Conservation (phyloP, 2,113 vertebrate species). For the Piprites chloris region DNA sequence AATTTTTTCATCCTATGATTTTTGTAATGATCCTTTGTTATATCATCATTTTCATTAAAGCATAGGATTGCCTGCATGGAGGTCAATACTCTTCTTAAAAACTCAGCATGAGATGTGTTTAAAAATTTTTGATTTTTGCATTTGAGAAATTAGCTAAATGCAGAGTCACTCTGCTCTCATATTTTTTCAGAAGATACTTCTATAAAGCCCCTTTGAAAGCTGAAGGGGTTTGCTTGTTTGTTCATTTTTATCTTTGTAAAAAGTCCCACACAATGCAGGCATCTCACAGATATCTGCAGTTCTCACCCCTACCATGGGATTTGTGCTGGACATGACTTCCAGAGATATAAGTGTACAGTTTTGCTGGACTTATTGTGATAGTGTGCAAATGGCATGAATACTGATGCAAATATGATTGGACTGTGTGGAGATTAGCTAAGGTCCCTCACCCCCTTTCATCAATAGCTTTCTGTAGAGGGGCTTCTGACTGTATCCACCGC, state of each 20-base stretch:
- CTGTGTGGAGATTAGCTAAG: not conserved
- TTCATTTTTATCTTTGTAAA: not conserved
- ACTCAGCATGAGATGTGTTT: not conserved
- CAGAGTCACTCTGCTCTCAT: not conserved
- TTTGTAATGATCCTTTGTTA: not conserved
- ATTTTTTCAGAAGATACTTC: not conserved
- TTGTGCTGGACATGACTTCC: not conserved
- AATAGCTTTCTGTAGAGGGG: not conserved
- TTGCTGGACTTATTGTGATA: not conserved
- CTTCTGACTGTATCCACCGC: not conserved
- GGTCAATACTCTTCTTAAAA: not conserved
- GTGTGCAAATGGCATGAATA: not conserved
- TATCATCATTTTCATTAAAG: not conserved
- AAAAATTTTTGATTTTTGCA: not conserved
- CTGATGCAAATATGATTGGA: not conserved
- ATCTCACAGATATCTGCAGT: not conserved
- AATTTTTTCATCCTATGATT: not conserved
- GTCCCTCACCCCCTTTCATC: not conserved
- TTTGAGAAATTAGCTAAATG: not conserved
- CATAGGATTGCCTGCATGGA: not conserved
- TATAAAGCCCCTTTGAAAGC: not conserved
- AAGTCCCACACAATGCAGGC: not conserved
- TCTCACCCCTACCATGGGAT: not conserved
- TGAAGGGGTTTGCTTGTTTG: not conserved
- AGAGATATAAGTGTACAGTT: not conserved